A percentile compares a stretch with the other conserved stretches of the same genome.
These are phyloP conservation scores for Lycocerus yunnanus DNA, from an alignment of 2,888 invertebrate species.

Conservation along the genomic window DNA sequence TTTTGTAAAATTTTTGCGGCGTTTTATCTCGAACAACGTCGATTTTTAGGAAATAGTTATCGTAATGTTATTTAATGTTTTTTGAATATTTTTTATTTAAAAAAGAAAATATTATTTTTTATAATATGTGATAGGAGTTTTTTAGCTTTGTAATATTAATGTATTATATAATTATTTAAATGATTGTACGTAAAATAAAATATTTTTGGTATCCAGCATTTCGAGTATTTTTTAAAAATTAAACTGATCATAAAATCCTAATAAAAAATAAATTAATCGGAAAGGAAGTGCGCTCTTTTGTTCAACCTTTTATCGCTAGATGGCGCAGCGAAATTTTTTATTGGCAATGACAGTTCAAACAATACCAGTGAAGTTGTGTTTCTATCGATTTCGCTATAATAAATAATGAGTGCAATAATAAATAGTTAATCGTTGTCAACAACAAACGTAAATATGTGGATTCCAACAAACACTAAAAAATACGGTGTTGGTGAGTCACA, in stretches of 20 bases:
- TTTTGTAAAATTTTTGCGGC: constrained; percentile 21
- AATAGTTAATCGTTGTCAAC: constrained; percentile 19
- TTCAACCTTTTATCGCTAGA: background rate
- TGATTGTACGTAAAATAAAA: constrained; percentile 21
- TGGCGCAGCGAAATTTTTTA: background rate
- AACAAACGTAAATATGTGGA: constrained; percentile 64
- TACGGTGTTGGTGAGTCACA: constrained; percentile 72
- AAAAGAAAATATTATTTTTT: constrained; percentile 8
- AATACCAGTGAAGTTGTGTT: constrained; percentile 49
- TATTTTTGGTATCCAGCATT: constrained; percentile 13
- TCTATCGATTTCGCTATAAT: constrained; percentile 50
- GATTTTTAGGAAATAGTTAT: constrained; percentile 3
- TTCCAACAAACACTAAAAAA: constrained; percentile 73
- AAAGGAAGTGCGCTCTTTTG: background rate
- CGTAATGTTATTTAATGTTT: constrained; percentile 7
- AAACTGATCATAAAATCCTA: background rate
- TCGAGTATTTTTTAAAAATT: background rate
- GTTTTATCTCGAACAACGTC: constrained; percentile 16
- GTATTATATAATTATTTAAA: constrained; percentile 15
- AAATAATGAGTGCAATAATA: constrained; percentile 41
- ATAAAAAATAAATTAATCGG: background rate
- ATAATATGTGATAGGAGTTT: constrained; percentile 27
- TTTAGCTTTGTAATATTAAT: constrained; percentile 13
- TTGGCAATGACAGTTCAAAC: constrained; percentile 13
- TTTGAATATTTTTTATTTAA: constrained; percentile 7